A percentile compares a stretch with the other conserved stretches of the same genome.
These are phyloP conservation scores for Ptilonorhynchus violaceus DNA, from an alignment of 2,113 vertebrate genomes.

Conservation along the genomic window DNA sequence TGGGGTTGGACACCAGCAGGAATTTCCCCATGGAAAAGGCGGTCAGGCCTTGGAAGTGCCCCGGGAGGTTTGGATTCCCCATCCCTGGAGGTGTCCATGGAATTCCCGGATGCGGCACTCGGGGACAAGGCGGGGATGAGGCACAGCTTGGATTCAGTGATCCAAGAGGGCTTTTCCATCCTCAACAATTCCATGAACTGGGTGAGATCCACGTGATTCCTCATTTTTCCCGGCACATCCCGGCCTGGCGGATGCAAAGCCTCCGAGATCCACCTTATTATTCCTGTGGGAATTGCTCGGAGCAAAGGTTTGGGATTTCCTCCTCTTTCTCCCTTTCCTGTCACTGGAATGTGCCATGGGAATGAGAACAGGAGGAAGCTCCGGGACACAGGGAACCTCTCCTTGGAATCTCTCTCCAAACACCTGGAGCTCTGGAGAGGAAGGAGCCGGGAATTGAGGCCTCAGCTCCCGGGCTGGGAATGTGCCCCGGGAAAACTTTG, in stretches of 20 bases:
- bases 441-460: too few relatives aligned
- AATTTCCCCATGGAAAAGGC: not conserved
- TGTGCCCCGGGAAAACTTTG: too few relatives aligned
- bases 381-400: too few relatives aligned
- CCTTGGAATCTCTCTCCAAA: too few relatives aligned
- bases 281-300: too few relatives aligned
- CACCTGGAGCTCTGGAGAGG: too few relatives aligned
- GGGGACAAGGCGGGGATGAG: accelerated
- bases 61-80: accelerated
- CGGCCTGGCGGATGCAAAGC: not conserved
- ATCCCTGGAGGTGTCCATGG: not conserved
- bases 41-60: accelerated
- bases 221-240: not conserved
- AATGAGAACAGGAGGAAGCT: too few relatives aligned
- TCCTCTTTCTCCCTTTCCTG: too few relatives aligned
- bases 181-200: not conserved
- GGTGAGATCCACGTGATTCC: not conserved
- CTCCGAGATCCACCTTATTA: not conserved
- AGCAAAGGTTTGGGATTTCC: too few relatives aligned
- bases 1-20: accelerated
- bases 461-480: too few relatives aligned
- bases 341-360: too few relatives aligned
- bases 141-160: accelerated
- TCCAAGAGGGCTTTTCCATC: not conserved
- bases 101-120: not conserved